Percentiles rank a stretch among this genome's conserved stretches.
Evolutionary conservation across 2,113 vertebrate species (phyloP).

Genomic region (Corythornis vintsioides): DNA sequence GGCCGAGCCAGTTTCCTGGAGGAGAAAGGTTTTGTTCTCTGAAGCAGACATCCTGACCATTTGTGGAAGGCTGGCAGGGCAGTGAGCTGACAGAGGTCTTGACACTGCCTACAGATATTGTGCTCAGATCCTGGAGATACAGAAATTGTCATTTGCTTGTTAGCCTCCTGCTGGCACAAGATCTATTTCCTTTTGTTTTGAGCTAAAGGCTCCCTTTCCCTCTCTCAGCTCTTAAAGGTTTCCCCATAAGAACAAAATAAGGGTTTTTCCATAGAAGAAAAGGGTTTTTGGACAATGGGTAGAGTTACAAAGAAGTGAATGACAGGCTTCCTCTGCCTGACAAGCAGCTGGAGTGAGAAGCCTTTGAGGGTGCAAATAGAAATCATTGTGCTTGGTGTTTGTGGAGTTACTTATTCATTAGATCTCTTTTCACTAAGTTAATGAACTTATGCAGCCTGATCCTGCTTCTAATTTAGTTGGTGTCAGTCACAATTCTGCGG

Average conservation of each 20-base stretch:
- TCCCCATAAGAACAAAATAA: slow-evolving; percentile 9
- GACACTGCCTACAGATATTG: slow-evolving; percentile 53
- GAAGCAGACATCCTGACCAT: slow-evolving; percentile 18
- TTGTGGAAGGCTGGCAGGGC: slow-evolving; percentile 43
- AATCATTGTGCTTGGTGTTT: slow-evolving; percentile 44
- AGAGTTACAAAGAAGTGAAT: slow-evolving; percentile 50
- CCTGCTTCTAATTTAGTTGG: slow-evolving; percentile 36
- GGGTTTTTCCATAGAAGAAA: slow-evolving; percentile 18
- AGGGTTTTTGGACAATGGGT: neutral
- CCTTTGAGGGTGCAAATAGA: slow-evolving; percentile 45
- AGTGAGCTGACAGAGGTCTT: slow-evolving; percentile 51
- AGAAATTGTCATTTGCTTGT: slow-evolving; percentile 70
- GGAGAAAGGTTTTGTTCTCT: slow-evolving; percentile 36
- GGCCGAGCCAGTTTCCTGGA: neutral
- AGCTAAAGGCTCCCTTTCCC: slow-evolving; percentile 29
- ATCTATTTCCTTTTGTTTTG: slow-evolving; percentile 64
- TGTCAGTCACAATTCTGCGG: neutral
- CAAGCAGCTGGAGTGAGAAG: slow-evolving; percentile 59
- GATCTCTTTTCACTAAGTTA: slow-evolving; percentile 66
- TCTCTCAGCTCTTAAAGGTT: neutral
- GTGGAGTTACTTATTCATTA: slow-evolving; percentile 63
- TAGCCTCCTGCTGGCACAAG: slow-evolving; percentile 64
- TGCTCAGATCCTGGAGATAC: slow-evolving; percentile 8
- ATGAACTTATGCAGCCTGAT: slow-evolving; percentile 65
- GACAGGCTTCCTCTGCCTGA: slow-evolving; percentile 46